Conservation (phyloP, 2,888 invertebrate species). For the Drosophila hamatofila region DNA sequence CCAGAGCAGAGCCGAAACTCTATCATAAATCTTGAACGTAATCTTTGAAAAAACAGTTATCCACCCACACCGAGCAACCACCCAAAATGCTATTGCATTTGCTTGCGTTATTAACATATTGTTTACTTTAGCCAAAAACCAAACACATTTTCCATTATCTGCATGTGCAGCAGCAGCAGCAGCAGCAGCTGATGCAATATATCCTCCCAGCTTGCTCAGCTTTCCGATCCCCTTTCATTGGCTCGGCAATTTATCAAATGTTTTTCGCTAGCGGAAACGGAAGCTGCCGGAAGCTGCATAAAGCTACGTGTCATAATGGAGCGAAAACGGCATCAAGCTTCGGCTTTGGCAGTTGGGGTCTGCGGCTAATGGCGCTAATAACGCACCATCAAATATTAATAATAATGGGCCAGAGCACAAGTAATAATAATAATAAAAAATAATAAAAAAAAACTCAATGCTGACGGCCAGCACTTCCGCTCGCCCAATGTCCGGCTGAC, state of each 20-base stretch:
- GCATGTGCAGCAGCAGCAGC: conserved; percentile 53
- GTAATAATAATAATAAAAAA: conserved; percentile 3
- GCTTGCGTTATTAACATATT: conserved; percentile 73
- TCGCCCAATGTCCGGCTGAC: conserved; percentile 44
- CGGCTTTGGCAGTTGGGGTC: neutral
- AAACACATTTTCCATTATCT: conserved; percentile 73
- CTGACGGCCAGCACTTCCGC: conserved; percentile 57
- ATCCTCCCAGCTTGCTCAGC: neutral
- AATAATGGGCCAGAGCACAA: conserved; percentile 38
- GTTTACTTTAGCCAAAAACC: conserved; percentile 65
- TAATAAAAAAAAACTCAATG: conserved; percentile 9
- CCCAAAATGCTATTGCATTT: conserved; percentile 15
- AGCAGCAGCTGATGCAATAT: conserved; percentile 11
- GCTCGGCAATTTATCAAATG: conserved; percentile 75
- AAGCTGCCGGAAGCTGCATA: conserved; percentile 70
- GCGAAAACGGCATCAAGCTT: conserved; percentile 6
- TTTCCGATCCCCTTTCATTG: conserved; percentile 31
- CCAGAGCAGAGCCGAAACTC: conserved; percentile 44
- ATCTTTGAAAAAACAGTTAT: conserved; percentile 67
- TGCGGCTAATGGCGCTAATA: conserved; percentile 69
- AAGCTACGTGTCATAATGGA: conserved; percentile 66
- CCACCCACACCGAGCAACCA: neutral
- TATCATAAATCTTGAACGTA: conserved; percentile 73
- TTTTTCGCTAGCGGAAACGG: conserved; percentile 67
- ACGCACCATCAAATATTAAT: conserved; percentile 72